Evolutionary conservation across 1,140 invertebrate genomes (phyloP), one percentile per base, ranked within the genome.

Genomic region (Akabosia matsudoensis): DNA sequence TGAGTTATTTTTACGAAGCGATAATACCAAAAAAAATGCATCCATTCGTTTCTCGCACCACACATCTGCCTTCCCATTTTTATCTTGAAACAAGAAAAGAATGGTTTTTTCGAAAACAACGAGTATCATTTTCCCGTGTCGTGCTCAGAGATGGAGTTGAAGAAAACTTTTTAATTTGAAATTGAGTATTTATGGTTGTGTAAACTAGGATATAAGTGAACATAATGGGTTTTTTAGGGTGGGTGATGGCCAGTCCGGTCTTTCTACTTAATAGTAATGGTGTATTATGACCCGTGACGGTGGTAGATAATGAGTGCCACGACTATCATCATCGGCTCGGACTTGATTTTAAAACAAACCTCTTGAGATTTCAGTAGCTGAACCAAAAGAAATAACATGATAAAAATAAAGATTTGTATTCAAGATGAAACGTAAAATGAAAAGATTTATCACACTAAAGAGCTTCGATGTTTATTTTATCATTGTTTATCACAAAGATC

Each of bases 121-220:
- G 18, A 45, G 37, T 18, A n/a, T 45, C 18, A 18, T 45, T 45
- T 45, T 45, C 7, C 37, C 7, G 7, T 45, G 18, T 45, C 7
- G 7, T 45, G 7, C 37, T 10, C 18, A 10, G 7, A 45, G 18
- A 45, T 45, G 37, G 37, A 45, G 37, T 45, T 10, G 18, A 45
- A 18, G 61, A 14, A 22, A 31, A 30, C 70, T 33, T 45, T 61
- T 51, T 56, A 67, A 74, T 77, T 34, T 77, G 73, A 24, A 73
- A 77, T 77, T 77, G 76, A 74, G 1, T 70, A 74, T 77, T 77
- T 70, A 28, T 72, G 76, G 28, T 34, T 74, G 71, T 77, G 76
- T 77, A 73, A 77, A 77, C 71, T 67, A 37, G 54, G 45, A 33
- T 73, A 37, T 77, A 77, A 77, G 72, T 77, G 76, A 56, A 37